These are phyloP conservation scores for Chaetops frenatus DNA, from an alignment of 2,113 vertebrate genomes.

Conservation along the genomic window DNA sequence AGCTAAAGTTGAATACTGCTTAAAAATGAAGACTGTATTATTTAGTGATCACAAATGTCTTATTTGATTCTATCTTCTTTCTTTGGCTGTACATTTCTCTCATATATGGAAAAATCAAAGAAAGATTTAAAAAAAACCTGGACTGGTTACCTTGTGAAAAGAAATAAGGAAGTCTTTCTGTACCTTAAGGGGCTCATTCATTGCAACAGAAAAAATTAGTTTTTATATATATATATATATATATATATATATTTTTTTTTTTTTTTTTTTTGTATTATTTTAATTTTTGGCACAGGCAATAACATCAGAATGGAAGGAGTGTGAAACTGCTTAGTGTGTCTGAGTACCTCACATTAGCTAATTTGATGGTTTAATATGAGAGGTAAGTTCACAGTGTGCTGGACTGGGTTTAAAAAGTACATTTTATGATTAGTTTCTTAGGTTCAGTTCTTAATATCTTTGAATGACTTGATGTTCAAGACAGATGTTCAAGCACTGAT, in stretches of 20 bases:
- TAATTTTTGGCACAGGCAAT: no score
- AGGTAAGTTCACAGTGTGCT: background rate
- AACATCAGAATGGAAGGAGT: background rate
- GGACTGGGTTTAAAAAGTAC: background rate
- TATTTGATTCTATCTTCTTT: background rate
- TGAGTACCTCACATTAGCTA: background rate
- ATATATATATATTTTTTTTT: no score
- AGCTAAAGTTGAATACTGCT: background rate
- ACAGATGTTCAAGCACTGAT: background rate
- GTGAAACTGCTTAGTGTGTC: background rate
- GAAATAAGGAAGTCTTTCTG: background rate
- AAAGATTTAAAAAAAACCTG: fast-evolving
- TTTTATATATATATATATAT: no score
- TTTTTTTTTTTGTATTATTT: background rate
- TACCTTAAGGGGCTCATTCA: background rate
- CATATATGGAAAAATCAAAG: background rate
- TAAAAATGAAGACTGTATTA: background rate
- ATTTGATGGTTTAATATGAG: background rate
- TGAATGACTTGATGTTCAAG: background rate
- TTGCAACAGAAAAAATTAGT: background rate
- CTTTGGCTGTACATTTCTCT: background rate
- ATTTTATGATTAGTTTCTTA: background rate
- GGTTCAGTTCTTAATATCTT: background rate
- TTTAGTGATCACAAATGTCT: background rate
- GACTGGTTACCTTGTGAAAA: background rate